Evolutionary conservation across 2,113 vertebrate species (phyloP).

Genomic region (Monopterus albus): DNA sequence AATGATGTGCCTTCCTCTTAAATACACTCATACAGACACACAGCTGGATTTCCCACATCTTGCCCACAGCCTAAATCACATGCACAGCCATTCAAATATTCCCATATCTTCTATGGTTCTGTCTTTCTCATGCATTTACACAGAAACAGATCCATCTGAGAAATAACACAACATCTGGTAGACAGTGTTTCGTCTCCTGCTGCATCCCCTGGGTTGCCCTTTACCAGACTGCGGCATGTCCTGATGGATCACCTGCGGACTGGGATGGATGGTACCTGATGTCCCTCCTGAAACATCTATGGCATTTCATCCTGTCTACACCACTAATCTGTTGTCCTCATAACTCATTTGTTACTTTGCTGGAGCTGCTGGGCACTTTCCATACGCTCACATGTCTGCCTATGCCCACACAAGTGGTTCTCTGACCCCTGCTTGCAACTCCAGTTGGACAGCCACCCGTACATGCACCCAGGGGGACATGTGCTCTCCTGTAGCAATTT

Average conservation of each 20-base stretch:
- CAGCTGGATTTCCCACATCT: slow-evolving; percentile 48
- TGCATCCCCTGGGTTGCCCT: slow-evolving; percentile 67
- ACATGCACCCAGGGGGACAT: slow-evolving; percentile 21
- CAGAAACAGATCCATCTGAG: slow-evolving; percentile 48
- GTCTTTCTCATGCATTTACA: slow-evolving; percentile 9
- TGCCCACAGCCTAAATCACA: slow-evolving; percentile 55
- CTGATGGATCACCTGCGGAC: slow-evolving; percentile 73
- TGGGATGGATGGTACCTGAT: slow-evolving; percentile 64
- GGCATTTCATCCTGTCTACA: slow-evolving; percentile 65
- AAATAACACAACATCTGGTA: slow-evolving; percentile 62
- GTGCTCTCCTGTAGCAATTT: slow-evolving; percentile 44
- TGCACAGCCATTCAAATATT: slow-evolving; percentile 43
- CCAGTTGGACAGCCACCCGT: slow-evolving; percentile 26
- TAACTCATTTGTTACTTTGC: slow-evolving; percentile 58
- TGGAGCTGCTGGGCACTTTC: slow-evolving; percentile 7
- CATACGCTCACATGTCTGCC: slow-evolving; percentile 34
- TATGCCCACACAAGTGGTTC: slow-evolving; percentile 55
- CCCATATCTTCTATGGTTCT: slow-evolving; percentile 33
- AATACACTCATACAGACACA: slow-evolving; percentile 34
- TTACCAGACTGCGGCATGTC: slow-evolving; percentile 50
- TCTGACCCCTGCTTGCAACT: slow-evolving; percentile 22
- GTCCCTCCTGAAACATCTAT: slow-evolving; percentile 27
- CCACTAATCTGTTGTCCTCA: slow-evolving; percentile 67
- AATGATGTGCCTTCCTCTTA: slow-evolving; percentile 30
- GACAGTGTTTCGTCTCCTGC: slow-evolving; percentile 56